Evolutionary conservation across 2,113 vertebrate species (phyloP).

Genomic region (Jaculus jaculus): DNA sequence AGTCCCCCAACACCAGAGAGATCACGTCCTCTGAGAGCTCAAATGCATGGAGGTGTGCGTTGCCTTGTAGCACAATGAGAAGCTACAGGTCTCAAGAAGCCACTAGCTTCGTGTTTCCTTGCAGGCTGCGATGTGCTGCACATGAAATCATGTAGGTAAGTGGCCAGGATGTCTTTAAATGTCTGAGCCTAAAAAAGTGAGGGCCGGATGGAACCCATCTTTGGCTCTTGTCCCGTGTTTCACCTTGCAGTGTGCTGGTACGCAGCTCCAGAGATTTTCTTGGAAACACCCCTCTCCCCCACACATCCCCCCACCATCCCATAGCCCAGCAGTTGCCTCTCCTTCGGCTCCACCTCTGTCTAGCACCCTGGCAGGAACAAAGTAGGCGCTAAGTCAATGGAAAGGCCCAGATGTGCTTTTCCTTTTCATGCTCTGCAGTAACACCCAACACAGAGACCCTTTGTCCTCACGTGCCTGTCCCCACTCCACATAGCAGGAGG

Average conservation of each 20-base stretch:
- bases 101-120: background rate
- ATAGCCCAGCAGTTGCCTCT: background rate
- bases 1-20: background rate
- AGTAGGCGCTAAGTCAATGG: conserved; percentile 12
- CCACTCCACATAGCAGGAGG: background rate
- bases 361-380: conserved; percentile 9
- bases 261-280: background rate
- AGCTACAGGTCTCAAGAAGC: background rate
- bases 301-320: too few species aligned
- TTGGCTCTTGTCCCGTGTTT: background rate
- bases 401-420: background rate
- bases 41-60: background rate
- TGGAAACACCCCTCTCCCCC: background rate
- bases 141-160: background rate
- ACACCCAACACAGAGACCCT: background rate
- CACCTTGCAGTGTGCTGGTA: background rate
- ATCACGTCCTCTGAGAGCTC: too few species aligned
- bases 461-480: background rate
- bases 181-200: background rate
- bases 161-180: background rate
- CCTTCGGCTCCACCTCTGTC: conserved; percentile 29
- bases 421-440: background rate
- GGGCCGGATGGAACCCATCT: background rate
- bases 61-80: background rate
- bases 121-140: background rate